These are phyloP conservation scores for Strix aluco DNA, from an alignment of 2,113 vertebrate species.

Conservation along the genomic window DNA sequence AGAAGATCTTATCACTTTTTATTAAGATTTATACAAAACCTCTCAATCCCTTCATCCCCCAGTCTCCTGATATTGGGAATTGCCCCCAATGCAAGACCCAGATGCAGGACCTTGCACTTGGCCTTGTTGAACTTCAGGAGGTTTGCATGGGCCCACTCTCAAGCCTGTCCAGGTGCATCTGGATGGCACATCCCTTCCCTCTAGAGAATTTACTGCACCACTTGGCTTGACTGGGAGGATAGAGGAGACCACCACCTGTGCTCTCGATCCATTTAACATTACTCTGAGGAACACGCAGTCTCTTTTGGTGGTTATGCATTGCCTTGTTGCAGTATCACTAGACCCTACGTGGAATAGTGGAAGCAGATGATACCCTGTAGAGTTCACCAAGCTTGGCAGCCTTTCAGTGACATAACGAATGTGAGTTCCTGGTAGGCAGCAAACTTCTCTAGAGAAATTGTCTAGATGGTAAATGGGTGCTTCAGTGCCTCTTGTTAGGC, in stretches of 20 bases:
- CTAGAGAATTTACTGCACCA: not conserved
- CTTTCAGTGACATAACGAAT: accelerated
- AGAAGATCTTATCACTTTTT: not conserved
- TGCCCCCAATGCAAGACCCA: not conserved
- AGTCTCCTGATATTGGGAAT: not conserved
- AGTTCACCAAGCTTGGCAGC: not conserved
- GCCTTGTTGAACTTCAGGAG: not conserved
- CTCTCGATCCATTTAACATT: not conserved
- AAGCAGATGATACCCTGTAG: not conserved
- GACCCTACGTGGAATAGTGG: not conserved
- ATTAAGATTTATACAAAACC: not conserved
- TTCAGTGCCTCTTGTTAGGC: not conserved
- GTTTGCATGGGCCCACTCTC: not conserved
- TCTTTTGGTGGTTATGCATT: not conserved
- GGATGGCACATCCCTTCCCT: not conserved
- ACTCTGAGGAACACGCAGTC: not conserved
- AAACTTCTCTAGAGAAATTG: not conserved
- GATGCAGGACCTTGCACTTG: not conserved
- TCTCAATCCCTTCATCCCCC: not conserved
- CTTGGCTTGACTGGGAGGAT: not conserved
- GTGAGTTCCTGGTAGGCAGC: not conserved
- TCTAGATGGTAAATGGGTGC: not conserved
- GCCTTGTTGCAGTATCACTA: not conserved
- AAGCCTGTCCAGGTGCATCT: not conserved
- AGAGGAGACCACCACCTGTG: not conserved